These are phyloP conservation scores for Arctia plantaginis DNA, from an alignment of 2,888 invertebrate species.

Conservation along the genomic window DNA sequence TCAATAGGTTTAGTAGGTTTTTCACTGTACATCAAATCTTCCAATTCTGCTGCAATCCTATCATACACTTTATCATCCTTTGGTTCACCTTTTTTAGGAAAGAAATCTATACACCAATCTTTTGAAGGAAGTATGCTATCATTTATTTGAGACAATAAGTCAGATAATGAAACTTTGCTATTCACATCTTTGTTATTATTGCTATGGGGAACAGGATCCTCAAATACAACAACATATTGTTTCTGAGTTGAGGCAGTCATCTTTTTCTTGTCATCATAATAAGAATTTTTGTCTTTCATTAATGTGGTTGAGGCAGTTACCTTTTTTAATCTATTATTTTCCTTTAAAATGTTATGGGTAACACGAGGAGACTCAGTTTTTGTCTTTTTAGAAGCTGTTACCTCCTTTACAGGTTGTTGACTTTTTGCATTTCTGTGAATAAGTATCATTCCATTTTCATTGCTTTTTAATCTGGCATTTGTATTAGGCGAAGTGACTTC, in stretches of 20 bases:
- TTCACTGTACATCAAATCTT: slow-evolving; percentile 82
- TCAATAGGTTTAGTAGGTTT: slow-evolving; percentile 64
- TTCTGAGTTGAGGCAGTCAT: slow-evolving; percentile 59
- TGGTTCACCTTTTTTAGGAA: slow-evolving; percentile 76
- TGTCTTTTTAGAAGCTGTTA: slow-evolving; percentile 57
- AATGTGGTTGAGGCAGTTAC: slow-evolving; percentile 31
- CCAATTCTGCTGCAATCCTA: slow-evolving; percentile 82
- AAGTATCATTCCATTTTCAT: slow-evolving; percentile 83
- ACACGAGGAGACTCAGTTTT: slow-evolving; percentile 50
- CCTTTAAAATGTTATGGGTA: slow-evolving; percentile 69
- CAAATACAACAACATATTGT: slow-evolving; percentile 77
- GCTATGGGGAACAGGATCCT: slow-evolving; percentile 57
- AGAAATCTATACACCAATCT: slow-evolving; percentile 81
- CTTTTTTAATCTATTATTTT: slow-evolving; percentile 75
- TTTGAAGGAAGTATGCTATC: slow-evolving; percentile 74
- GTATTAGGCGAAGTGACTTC: slow-evolving; percentile 56
- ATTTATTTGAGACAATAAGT: slow-evolving; percentile 71
- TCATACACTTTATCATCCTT: slow-evolving; percentile 84
- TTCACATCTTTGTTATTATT: slow-evolving; percentile 62
- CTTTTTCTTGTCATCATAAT: slow-evolving; percentile 51
- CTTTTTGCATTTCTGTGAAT: slow-evolving; percentile 71
- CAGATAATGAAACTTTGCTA: slow-evolving; percentile 65
- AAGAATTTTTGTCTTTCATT: slow-evolving; percentile 59
- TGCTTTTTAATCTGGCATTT: slow-evolving; percentile 73
- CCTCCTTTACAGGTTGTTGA: slow-evolving; percentile 68